Evolutionary conservation across 2,797 vertebrate species (phyloP).

Genomic region (Enteromius fasciolatus): DNA sequence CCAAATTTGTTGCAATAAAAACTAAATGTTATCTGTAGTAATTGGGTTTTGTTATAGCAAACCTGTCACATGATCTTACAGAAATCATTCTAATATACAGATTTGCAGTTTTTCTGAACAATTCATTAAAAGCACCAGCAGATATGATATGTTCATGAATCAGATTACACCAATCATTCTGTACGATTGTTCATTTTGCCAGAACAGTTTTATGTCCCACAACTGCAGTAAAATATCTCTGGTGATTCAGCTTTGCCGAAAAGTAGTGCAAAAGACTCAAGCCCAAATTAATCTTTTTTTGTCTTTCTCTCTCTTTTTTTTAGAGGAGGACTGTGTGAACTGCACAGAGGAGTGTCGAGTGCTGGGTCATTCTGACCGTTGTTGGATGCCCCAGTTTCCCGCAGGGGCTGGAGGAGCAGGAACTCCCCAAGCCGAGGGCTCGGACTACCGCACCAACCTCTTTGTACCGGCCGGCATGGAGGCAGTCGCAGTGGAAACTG

Average conservation of each 20-base stretch:
- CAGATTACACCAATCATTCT: not conserved
- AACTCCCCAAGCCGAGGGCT: slow-evolving; percentile 94
- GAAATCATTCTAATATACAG: not conserved
- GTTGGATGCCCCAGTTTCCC: slow-evolving; percentile 99
- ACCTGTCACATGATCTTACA: not conserved
- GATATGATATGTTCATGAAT: not conserved
- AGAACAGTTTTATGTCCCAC: not conserved
- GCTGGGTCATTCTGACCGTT: slow-evolving; percentile 98
- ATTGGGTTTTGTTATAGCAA: not conserved
- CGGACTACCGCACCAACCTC: slow-evolving; percentile 99
- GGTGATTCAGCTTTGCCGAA: slow-evolving; percentile 2
- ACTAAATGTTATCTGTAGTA: not conserved
- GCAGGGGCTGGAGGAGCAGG: slow-evolving; percentile 64
- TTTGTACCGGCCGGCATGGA: slow-evolving; percentile 95
- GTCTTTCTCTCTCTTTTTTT: slow-evolving; percentile 47
- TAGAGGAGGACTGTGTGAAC: slow-evolving; percentile 99
- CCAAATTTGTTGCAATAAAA: not conserved
- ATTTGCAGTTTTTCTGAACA: not conserved
- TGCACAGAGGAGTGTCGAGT: slow-evolving; percentile 99
- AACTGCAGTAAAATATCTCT: not conserved
- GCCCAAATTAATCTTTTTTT: slow-evolving; percentile 16
- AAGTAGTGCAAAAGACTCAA: not conserved
- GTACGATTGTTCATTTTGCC: not conserved
- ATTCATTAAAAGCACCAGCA: not conserved
- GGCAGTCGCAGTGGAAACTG: slow-evolving; percentile 87